A percentile compares a stretch with the other conserved stretches of the same genome.
Conservation (phyloP, 2,797 vertebrate genomes). For the Chromobotia macracanthus region DNA sequence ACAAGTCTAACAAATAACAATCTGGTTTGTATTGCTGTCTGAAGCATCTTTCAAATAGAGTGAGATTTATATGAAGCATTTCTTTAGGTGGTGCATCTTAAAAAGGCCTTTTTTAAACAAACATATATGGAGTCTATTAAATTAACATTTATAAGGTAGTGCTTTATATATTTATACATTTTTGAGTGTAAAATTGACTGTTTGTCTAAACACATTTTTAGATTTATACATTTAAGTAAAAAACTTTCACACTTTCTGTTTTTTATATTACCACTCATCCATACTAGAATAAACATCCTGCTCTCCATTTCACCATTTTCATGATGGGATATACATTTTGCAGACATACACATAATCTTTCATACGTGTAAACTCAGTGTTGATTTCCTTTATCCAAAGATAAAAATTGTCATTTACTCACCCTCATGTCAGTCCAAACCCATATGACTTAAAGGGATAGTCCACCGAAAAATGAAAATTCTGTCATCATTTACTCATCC, state of each 20-base stretch:
- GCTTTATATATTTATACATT: neutral
- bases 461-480: too few relatives aligned
- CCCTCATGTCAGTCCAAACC: too few relatives aligned
- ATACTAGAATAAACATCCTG: neutral
- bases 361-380: too few relatives aligned
- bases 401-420: neutral
- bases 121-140: neutral
- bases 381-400: too few relatives aligned
- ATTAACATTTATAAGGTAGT: neutral
- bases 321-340: neutral
- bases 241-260: neutral
- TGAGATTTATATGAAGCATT: neutral
- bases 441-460: too few relatives aligned
- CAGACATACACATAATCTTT: neutral
- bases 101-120: neutral
- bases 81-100: neutral
- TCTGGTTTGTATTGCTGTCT: neutral
- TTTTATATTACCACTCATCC: neutral
- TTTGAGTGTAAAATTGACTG: neutral
- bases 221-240: neutral
- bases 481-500: neutral
- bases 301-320: neutral
- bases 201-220: neutral
- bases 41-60: neutral
- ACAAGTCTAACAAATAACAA: neutral